Base-by-base conservation (phyloP, 2,797 vertebrate genomes). In the Chromobotia macracanthus region DNA sequence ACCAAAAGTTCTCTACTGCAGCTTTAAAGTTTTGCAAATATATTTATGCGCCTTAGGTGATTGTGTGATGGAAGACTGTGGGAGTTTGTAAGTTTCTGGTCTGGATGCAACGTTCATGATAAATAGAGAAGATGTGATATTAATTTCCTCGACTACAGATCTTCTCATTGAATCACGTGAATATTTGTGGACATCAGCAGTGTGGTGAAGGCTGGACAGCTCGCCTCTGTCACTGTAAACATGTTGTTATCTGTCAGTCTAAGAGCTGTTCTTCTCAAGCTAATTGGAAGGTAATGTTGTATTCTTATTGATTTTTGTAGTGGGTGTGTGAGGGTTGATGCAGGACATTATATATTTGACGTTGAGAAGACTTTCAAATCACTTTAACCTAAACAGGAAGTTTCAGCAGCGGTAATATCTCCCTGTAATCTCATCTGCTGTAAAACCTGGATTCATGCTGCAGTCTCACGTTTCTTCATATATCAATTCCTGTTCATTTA, bases 341-440 rank as follows among this genome's bases (percentile, higher is more conserved):
- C 23, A 65, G 9, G 65, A 31, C 61, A 80, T 72, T 48, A 58
- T 46, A 72, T 60, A 44, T 44, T 31, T 72, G 69, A 83, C 66
- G 75, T 31, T 69, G 2, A 11, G 46, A 61, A 66, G 50, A 41
- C 72, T 68, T 75, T 77, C 11, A 68, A 41, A 48, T 58, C 67
- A 21, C 68, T 80, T 35, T 28, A 67, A 71, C 11, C 46, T 67
- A 85, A 86, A 68, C 73, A 63, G 75, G 75, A 86, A 82, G 67
- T 77, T 53, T 70, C 23, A 69, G 56, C 51, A 50, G 38, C 31
- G 6, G 66, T 35, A 77, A 66, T 80, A 83, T 80, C 81, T 81
- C 16, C 64, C 61, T 56, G 28, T 72, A 84, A 78, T 51, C 25
- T 44, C 31, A 71, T 76, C 21, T 41, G 3, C 11, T 25, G 21